Evolutionary conservation across 2,888 invertebrate genomes (phyloP).

Genomic region (Platycheirus albimanus): DNA sequence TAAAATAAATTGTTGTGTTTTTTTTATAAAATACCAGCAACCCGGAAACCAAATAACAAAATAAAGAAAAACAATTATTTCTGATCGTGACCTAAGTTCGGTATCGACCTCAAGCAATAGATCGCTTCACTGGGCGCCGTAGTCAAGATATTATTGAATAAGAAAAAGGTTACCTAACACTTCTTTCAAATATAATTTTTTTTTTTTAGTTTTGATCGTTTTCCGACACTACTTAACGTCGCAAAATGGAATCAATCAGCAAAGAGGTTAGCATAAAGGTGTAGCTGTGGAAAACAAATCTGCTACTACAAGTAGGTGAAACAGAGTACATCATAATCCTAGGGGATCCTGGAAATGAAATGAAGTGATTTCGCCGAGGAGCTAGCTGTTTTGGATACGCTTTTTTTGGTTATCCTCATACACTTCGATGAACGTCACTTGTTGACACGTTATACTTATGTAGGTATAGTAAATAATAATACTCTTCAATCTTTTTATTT

Average conservation of each 20-base stretch:
- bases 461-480: no score
- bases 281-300: conserved; percentile 76
- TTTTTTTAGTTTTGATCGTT: background rate
- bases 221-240: conserved; percentile 90
- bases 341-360: no score
- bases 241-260: conserved; percentile 91
- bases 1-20: no score
- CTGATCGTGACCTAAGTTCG: conserved; percentile 85
- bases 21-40: no score
- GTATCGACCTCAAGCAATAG: conserved; percentile 84
- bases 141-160: conserved; percentile 85
- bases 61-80: no score
- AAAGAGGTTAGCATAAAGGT: conserved; percentile 92
- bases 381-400: no score
- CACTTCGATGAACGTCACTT: no score
- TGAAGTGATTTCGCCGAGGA: no score
- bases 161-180: conserved; percentile 85
- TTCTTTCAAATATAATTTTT: conserved; percentile 1
- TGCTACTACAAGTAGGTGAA: conserved; percentile 52
- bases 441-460: no score
- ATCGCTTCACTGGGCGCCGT: conserved; percentile 83
- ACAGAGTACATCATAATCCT: conserved; percentile 26
- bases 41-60: no score
- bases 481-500: no score
- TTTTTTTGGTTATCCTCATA: no score